Base-by-base conservation (phyloP, 2,888 invertebrate species). In the Ptilodon capucinus region DNA sequence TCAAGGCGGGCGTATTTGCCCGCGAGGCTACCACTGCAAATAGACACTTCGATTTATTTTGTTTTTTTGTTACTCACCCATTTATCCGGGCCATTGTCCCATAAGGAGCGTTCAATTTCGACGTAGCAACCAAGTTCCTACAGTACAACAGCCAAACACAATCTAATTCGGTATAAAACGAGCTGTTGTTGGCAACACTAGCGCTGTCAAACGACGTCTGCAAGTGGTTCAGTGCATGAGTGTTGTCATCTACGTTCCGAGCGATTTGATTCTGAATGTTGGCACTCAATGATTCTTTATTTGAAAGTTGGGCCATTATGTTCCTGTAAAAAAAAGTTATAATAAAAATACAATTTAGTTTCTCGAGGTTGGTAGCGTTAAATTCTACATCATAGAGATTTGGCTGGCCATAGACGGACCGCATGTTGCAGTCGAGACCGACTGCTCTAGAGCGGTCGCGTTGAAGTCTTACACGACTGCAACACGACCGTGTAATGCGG, bases 81-180 rank as follows among this genome's bases (percentile, higher is more conserved):
- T 93, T 93, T 52, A 93, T 91, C 60, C 92, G 90, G 0, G 93
- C 93, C 77, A 93, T 91, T 2, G 92, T 89, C 0, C 92, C 92
- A 57, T 92, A 93, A 0, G 93, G 92, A 0, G 92, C 82, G 11
- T 81, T 83, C 38, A 92, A 64, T 41, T 87, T 88, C 0, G 92
- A 82, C 0, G 93, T 92, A 0, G 87, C 91, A 4, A 86, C 91
- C 46, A 93, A 74, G 74, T 93, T 93, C 43, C 86, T 79, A 64
- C 93, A 93, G 64, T 93, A 93, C 39, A 93, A 66, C 46, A 92
- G 75, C 93, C 93, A 93, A 11, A 93, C 85, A 54, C 93, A 93
- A 62, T 93, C 93, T 60, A 93, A 60, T 25, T 91, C 90, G 0
- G 89, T 89, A 50, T 78, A 86, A 48, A 65, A 56, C 19, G 56